Evolutionary conservation across 53 echinoderm and acorn worm species (phyloP).

Genomic region (Echinarachnius parma): DNA sequence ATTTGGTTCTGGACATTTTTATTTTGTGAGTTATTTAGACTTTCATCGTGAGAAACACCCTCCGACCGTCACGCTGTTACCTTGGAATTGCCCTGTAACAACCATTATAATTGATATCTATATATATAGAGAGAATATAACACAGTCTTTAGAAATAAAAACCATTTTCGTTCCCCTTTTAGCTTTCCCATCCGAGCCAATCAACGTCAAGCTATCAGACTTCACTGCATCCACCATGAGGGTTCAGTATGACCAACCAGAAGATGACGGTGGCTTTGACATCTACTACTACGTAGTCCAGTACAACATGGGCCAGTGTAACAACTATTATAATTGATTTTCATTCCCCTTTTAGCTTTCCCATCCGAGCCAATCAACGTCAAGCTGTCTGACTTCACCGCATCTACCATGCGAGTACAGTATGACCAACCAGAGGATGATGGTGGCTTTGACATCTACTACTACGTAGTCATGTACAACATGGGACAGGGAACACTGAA

Average conservation of each 20-base stretch:
- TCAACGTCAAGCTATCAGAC: constrained; percentile 40
- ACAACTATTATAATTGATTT: too few relatives aligned
- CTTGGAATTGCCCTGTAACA: too few relatives aligned
- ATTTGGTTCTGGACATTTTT: too few relatives aligned
- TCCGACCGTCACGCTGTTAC: too few relatives aligned
- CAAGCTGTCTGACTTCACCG: constrained; percentile 29
- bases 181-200: constrained; percentile 46
- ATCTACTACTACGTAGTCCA: constrained; percentile 50
- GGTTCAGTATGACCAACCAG: constrained; percentile 60
- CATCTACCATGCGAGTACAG: constrained; percentile 52
- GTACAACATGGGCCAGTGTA: constrained; percentile 44
- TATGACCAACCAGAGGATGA: constrained; percentile 64
- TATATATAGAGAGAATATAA: too few relatives aligned
- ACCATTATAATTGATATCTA: too few relatives aligned
- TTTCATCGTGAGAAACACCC: too few relatives aligned
- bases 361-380: constrained; percentile 48
- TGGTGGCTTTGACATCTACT: constrained; percentile 55
- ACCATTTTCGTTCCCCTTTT: not conserved
- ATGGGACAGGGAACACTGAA: not conserved
- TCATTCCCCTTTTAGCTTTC: constrained; percentile 30
- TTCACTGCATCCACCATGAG: constrained; percentile 52
- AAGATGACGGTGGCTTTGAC: constrained; percentile 58
- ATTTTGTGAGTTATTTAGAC: too few relatives aligned
- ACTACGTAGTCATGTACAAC: constrained; percentile 56
- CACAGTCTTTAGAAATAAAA: not conserved